phyloP scores from a whole-genome alignment of 2,888 invertebrate species.

The Bombylius discolor region DNA sequence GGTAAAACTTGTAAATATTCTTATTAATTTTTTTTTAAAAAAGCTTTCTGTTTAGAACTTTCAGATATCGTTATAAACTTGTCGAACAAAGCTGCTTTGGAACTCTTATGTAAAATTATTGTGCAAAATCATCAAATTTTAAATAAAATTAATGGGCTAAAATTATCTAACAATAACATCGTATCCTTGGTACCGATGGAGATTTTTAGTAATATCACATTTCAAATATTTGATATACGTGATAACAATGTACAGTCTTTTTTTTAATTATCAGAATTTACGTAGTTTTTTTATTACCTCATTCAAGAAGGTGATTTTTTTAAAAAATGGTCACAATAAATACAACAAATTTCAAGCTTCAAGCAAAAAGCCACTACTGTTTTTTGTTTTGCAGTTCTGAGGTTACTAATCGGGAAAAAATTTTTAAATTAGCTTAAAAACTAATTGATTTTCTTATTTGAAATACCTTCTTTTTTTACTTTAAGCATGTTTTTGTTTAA shows the following conservation, averaged over 20 bases:
- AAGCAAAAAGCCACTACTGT: no score
- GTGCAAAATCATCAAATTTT: slow-evolving; percentile 8
- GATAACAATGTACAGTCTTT: slow-evolving; percentile 11
- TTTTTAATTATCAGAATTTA: neutral
- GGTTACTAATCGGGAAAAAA: no score
- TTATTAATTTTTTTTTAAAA: no score
- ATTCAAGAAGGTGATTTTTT: no score
- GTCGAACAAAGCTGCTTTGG: slow-evolving; percentile 7
- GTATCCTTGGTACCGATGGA: slow-evolving; percentile 3
- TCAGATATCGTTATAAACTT: slow-evolving; percentile 10
- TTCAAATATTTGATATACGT: slow-evolving; percentile 12
- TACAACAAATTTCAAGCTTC: no score
- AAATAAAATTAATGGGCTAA: slow-evolving; percentile 12
- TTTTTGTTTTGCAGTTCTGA: no score
- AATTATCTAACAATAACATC: slow-evolving; percentile 13
- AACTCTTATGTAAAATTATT: slow-evolving; percentile 9
- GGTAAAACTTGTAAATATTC: neutral
- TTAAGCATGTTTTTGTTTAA: no score
- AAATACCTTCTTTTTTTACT: no score
- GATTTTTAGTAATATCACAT: slow-evolving; percentile 1
- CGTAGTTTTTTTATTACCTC: no score
- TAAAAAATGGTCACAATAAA: no score
- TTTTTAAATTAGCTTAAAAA: no score
- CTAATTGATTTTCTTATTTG: no score
- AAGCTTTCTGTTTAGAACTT: slow-evolving; percentile 3